Conservation (phyloP, 2,888 invertebrate genomes). For the Caenorhabditis imperialis region DNA sequence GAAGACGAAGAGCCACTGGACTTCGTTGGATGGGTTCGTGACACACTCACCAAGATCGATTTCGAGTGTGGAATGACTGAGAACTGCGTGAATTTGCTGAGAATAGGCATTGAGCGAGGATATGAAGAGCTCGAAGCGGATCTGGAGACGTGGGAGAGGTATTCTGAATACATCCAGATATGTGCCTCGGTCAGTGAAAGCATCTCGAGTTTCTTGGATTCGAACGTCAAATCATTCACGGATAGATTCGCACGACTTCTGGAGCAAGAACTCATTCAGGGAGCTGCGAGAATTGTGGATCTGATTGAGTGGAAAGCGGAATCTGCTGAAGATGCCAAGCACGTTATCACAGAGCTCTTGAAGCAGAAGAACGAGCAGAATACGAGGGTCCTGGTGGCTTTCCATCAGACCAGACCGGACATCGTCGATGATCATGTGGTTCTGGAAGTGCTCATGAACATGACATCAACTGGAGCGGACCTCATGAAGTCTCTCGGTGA, state of each 20-base stretch:
- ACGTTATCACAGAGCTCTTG: conserved; percentile 18
- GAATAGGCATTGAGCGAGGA: conserved; percentile 52
- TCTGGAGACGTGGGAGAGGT: conserved; percentile 47
- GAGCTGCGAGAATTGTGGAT: conserved; percentile 20
- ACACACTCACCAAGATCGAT: conserved; percentile 54
- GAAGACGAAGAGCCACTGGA: conserved; percentile 28
- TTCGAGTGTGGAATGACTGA: conserved; percentile 60
- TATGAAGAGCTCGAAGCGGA: conserved; percentile 42
- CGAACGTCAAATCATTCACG: conserved; percentile 16
- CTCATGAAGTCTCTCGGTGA: conserved; percentile 49
- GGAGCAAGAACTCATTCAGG: conserved; percentile 34
- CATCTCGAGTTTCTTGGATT: conserved; percentile 35
- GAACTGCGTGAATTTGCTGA: conserved; percentile 53
- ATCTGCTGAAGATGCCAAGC: background rate
- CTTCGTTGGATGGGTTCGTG: conserved; percentile 52
- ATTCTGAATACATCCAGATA: conserved; percentile 39
- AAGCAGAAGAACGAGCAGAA: conserved; percentile 31
- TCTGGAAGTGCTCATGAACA: conserved; percentile 48
- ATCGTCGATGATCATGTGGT: conserved; percentile 43
- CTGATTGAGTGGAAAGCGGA: conserved; percentile 47
- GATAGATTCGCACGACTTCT: conserved; percentile 38
- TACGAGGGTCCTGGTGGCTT: conserved; percentile 36
- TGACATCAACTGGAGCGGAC: conserved; percentile 54
- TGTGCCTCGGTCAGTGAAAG: conserved; percentile 57
- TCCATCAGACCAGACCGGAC: conserved; percentile 13